Base-by-base conservation (phyloP, 2,888 invertebrate species). In the Kryphioiulus occultus region DNA sequence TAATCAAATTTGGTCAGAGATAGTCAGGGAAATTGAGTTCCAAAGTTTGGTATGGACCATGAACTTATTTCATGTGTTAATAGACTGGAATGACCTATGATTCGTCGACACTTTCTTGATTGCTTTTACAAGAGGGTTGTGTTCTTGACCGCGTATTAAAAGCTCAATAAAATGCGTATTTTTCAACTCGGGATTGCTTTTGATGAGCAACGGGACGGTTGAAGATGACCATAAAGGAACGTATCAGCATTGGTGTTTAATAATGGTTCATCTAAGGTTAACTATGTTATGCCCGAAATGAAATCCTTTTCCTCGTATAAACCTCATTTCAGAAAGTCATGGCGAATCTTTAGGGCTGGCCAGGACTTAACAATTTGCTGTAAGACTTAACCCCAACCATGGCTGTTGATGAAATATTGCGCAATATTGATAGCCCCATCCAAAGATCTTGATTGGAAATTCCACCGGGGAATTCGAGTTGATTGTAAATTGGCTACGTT, bases 351-450 rank as follows among this genome's bases (percentile, higher is more conserved):
- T 59, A 5, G 59, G 22, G 10, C 22, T 22, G 59, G 22, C 59
- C 59, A 59, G 59, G 22, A 59, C 59, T 59, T 59, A 59, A 4
- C 22, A 59, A n/a, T 59, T 59, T 22, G 7, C 1, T 15, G 17
- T 4, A 17, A 47, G 47, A 17, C 12, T 9, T 17, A 39, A 12
- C 59, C 22, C 22, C 7, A 5, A 0, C 22, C 22, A 59, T 59
- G 4, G 59, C 59, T 7, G 22, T 22, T 22, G 59, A 59, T 59
- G 59, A 59, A 59, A 22, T 59, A 59, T 59, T 59, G 59, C 22
- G 59, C 59, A 59, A 59, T 59, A 59, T 59, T 59, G 59, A 59
- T 59, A 22, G 59, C 59, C 59, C 59, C 59, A 59, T 59, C 59
- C 22, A 22, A 22, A 3, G 7, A n/a, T 22, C 59, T 59, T 59